Evolutionary conservation across 2,797 vertebrate species (phyloP), one percentile per base, ranked within the genome.

Genomic region (Lithobates pipiens): DNA sequence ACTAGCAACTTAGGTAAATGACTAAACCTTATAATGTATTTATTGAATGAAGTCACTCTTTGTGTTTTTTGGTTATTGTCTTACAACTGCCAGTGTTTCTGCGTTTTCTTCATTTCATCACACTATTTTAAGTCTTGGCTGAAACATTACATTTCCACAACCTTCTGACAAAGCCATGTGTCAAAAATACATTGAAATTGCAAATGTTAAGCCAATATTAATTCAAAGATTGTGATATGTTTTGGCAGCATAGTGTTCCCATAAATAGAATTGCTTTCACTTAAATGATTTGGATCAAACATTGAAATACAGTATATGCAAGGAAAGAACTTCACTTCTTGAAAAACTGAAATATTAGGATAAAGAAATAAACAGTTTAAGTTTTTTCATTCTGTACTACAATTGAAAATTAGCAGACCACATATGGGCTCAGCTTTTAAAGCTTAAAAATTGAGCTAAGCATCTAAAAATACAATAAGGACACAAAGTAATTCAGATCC

Each of bases 81-180:
- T 78, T 86, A 86, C 77, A 80, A 68, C 44, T 86, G 76, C 80
- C 85, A 87, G 54, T 72, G 69, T 87, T 79, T 82, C 73, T 77
- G 74, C 73, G 63, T 77, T 70, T 86, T 78, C 82, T 74, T 74
- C 54, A 72, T 87, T 83, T 87, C 75, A 87, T 87, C 85, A 83
- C 80, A 87, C 80, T 32, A 72, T 87, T 83, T 82, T 83, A 83
- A 75, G 70, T 76, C 73, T 87, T 87, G 85, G 85, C 85, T 75
- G 32, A 42, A 79, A 57, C 5, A 36, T 73, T 74, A 75, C 80
- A 29, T 87, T 87, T 87, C 85, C 85, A 87, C 76, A 83, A 75
- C 65, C 42, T 71, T 63, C 76, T 87, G 85, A 80, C 85, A 83
- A 79, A 57, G 34, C 36, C 67, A 23, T 79, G 68, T 78, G 72